Percentiles rank a stretch among this genome's conserved stretches.
Evolutionary conservation across 1,140 invertebrate genomes (phyloP).

Genomic region (Zaprionus nigranus): DNA sequence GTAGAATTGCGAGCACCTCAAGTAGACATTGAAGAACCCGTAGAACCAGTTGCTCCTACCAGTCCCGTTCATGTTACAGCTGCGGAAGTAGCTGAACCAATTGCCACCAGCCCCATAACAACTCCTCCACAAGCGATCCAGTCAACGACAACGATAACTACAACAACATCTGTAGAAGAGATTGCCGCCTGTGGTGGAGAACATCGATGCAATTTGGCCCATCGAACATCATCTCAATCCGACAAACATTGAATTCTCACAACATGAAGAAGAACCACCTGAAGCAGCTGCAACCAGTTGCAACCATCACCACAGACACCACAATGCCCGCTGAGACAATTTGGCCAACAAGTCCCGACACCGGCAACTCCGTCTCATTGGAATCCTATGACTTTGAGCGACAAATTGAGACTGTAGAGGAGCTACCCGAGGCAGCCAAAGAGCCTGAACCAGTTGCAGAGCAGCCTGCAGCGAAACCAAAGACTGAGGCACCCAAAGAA

Average conservation of each 20-base stretch:
- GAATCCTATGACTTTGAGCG: slow-evolving; percentile 73
- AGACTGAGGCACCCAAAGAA: no score
- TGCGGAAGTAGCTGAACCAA: slow-evolving; percentile 54
- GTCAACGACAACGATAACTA: slow-evolving; percentile 32
- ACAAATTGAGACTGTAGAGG: not conserved
- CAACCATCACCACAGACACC: slow-evolving; percentile 6
- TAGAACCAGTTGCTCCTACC: slow-evolving; percentile 74
- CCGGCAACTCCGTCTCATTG: slow-evolving; percentile 70
- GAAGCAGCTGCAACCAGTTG: slow-evolving; percentile 22
- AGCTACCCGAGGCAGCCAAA: no score
- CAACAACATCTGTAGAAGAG: slow-evolving; percentile 36
- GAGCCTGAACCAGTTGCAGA: slow-evolving; percentile 5
- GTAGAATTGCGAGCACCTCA: slow-evolving; percentile 82
- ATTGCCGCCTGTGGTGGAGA: slow-evolving; percentile 57
- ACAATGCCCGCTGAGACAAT: slow-evolving; percentile 69
- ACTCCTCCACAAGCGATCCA: slow-evolving; percentile 14
- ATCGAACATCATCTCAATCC: slow-evolving; percentile 70
- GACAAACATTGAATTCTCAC: slow-evolving; percentile 80
- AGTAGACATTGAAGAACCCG: slow-evolving; percentile 81
- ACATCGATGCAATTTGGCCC: slow-evolving; percentile 82
- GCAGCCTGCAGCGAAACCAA: slow-evolving; percentile 4
- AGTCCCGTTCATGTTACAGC: slow-evolving; percentile 80
- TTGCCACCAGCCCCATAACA: slow-evolving; percentile 28
- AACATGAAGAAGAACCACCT: slow-evolving; percentile 61
- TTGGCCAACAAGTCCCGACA: slow-evolving; percentile 77